Conservation (phyloP, 1,140 invertebrate genomes). For the Archivesica marissinica region DNA sequence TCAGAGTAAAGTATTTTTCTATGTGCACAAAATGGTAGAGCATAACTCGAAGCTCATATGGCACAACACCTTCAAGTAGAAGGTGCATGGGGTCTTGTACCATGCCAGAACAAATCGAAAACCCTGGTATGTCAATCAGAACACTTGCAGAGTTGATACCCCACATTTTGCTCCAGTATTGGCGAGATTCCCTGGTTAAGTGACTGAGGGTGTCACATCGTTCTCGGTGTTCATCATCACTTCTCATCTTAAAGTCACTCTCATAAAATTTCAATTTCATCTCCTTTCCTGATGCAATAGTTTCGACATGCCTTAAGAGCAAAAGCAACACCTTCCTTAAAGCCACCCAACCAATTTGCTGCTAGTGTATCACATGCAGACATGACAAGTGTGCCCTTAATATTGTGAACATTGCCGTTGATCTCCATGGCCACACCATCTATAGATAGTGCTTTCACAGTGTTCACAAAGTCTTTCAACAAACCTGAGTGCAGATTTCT, state of each 20-base stretch:
- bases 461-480: too few species aligned
- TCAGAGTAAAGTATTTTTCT: constrained; percentile 2
- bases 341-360: constrained; percentile 1
- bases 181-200: background rate
- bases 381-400: background rate
- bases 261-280: background rate
- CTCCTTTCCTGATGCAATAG: background rate
- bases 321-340: constrained; percentile 9
- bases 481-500: too few species aligned
- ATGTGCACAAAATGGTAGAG: background rate
- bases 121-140: background rate
- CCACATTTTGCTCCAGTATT: constrained; percentile 45
- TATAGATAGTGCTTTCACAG: too few species aligned
- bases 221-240: background rate
- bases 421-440: constrained; percentile 1
- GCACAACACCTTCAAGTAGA: constrained; percentile 34
- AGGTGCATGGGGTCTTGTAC: constrained; percentile 47
- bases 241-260: background rate
- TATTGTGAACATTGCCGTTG: background rate
- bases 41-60: background rate
- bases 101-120: background rate
- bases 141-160: constrained; percentile 31
- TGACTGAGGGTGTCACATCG: background rate
- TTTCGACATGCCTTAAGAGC: background rate
- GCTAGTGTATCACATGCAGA: constrained; percentile 6